Evolutionary conservation across 2,797 vertebrate genomes (phyloP), one percentile per base, ranked within the genome.

Genomic region (Limosa lapponica): DNA sequence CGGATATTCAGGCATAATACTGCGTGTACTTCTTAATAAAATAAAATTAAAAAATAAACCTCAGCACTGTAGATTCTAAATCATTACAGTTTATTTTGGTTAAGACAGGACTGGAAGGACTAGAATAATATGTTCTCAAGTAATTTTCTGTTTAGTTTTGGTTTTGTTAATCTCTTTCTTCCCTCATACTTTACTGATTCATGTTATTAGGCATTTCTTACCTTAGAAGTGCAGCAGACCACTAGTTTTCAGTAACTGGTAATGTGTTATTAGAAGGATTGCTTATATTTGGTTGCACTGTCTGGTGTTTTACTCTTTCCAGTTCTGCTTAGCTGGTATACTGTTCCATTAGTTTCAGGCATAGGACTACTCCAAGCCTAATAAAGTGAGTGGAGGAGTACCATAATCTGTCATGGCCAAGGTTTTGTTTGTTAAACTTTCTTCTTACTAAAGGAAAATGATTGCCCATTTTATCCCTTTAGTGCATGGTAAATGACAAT

Each of bases 111-210:
- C 30, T 44, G 19, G 24, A 59, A 58, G 30, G 28, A 34, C 39
- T 59, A 37, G 41, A 78, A 15, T 64, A 36, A 11, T 39, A 22
- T 8, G 18, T 62, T 58, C 16, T 65, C n/a, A n/a, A n/a, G 30
- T 64, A n/a, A 51, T 32, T 66, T 37, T 51, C 28, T 46, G 8
- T 57, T 79, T 65, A 8, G 8, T 55, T 83, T 82, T 65, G 27
- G 7, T 58, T 14, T 75, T 39, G 10, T 51, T 89, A 4, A 18
- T 55, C 0, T 49, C 32, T 61, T 75, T 69, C 23, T 67, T 57
- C 10, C 1, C 8, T 83, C 0, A 0, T 66, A 19, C 5, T 27
- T 81, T 19, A 32, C 0, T 64, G 66, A 20, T 55, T 13, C 1
- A 3, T 25, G 5, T 36, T 64, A 2, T 37, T 75, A 70, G 32